phyloP scores from a whole-genome alignment of 2,113 vertebrate genomes.

The Ciconia maguari region DNA sequence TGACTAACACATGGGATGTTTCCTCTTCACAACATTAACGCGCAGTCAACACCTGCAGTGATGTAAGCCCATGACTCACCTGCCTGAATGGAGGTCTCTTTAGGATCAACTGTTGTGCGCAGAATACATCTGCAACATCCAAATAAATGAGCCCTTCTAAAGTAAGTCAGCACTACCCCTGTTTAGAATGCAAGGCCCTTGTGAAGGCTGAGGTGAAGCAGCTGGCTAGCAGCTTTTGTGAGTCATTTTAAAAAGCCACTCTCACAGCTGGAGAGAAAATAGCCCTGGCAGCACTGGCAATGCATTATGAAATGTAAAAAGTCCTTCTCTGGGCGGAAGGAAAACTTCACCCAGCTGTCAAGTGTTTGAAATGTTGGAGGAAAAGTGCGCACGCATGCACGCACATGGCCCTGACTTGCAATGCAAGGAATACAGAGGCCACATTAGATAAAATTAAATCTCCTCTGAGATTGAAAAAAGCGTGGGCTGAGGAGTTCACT shows the following conservation, averaged over 20 bases:
- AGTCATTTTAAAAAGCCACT: constrained; percentile 71
- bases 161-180: constrained; percentile 59
- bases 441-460: constrained; percentile 63
- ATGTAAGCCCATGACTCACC: constrained; percentile 73
- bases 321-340: constrained; percentile 77
- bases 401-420: constrained; percentile 11
- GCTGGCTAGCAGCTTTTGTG: constrained; percentile 76
- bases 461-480: constrained; percentile 32
- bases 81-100: constrained; percentile 67
- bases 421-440: constrained; percentile 38
- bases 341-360: constrained; percentile 79
- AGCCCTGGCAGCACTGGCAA: constrained; percentile 70
- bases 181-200: constrained; percentile 70
- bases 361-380: constrained; percentile 64
- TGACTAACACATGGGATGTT: constrained; percentile 45
- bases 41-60: constrained; percentile 69
- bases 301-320: constrained; percentile 73
- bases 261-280: constrained; percentile 80
- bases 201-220: constrained; percentile 73
- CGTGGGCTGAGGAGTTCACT: constrained; percentile 11
- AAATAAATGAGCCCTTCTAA: constrained; percentile 74
- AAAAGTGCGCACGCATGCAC: not conserved
- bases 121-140: constrained; percentile 64
- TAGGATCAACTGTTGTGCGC: constrained; percentile 30
- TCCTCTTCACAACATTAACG: constrained; percentile 40